These are phyloP conservation scores for Peromyscus eremicus DNA, from an alignment of 2,797 vertebrate species.

Conservation along the genomic window DNA sequence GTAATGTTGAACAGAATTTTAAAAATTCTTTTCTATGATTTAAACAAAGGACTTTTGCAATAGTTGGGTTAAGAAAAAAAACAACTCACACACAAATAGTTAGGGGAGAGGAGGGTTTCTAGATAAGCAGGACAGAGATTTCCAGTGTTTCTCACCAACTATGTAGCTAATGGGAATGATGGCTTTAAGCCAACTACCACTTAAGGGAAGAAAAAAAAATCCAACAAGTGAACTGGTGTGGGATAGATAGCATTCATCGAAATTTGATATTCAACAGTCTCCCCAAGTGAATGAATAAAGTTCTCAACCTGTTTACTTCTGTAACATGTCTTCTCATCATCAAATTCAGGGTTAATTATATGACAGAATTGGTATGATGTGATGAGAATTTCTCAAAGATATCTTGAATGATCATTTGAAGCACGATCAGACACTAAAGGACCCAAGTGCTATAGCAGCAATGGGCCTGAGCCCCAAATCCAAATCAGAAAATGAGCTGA, in stretches of 20 bases:
- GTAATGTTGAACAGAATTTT: slow-evolving; percentile 70
- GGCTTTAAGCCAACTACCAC: slow-evolving; percentile 84
- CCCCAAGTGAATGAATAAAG: slow-evolving; percentile 74
- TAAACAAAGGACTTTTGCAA: slow-evolving; percentile 79
- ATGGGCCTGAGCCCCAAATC: neutral
- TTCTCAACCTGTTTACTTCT: slow-evolving; percentile 78
- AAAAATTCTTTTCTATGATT: slow-evolving; percentile 54
- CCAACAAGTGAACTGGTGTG: slow-evolving; percentile 80
- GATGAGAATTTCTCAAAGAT: slow-evolving; percentile 61
- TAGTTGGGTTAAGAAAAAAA: slow-evolving; percentile 68
- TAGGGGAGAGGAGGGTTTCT: slow-evolving; percentile 78
- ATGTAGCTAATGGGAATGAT: slow-evolving; percentile 83
- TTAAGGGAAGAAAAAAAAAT: slow-evolving; percentile 71
- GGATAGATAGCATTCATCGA: slow-evolving; percentile 82
- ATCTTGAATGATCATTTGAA: slow-evolving; percentile 53
- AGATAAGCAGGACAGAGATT: slow-evolving; percentile 83
- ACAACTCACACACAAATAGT: slow-evolving; percentile 79
- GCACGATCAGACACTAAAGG: neutral
- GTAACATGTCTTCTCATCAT: slow-evolving; percentile 55
- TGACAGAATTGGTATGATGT: slow-evolving; percentile 43
- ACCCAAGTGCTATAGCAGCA: neutral
- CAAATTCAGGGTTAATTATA: slow-evolving; percentile 62
- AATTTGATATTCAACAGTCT: slow-evolving; percentile 82
- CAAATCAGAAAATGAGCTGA: slow-evolving; percentile 61
- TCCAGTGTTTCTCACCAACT: slow-evolving; percentile 84